These are phyloP conservation scores for Meriones unguiculatus DNA, from an alignment of 2,113 vertebrate genomes.

Conservation along the genomic window DNA sequence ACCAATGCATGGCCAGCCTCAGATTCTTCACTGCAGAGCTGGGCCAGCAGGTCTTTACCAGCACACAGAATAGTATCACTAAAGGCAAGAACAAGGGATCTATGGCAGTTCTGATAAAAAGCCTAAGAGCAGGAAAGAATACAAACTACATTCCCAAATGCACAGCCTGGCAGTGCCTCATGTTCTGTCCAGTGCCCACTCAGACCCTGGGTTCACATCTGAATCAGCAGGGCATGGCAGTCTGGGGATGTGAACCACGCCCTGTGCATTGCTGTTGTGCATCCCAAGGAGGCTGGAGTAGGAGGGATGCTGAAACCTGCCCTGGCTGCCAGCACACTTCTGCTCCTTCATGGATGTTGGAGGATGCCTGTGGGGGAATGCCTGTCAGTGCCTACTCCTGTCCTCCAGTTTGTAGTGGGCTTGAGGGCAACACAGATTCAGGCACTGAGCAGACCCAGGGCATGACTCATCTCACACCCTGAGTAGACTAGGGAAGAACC, in stretches of 20 bases:
- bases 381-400: accelerated
- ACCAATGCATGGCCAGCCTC: not conserved
- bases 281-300: not conserved
- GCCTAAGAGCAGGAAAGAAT: no score
- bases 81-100: not conserved
- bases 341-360: not conserved
- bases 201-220: not conserved
- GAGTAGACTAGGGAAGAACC: not conserved
- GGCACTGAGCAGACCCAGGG: no score
- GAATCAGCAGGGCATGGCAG: not conserved
- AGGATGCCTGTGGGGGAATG: not conserved
- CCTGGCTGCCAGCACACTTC: no score
- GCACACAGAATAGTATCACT: not conserved
- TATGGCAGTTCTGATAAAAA: not conserved
- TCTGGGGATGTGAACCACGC: not conserved
- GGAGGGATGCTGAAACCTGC: not conserved
- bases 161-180: not conserved
- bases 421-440: not conserved
- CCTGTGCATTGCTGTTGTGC: not conserved
- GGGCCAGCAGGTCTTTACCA: not conserved
- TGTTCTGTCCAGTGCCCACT: not conserved
- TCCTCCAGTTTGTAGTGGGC: accelerated
- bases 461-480: not conserved
- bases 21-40: not conserved
- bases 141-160: not conserved